Conservation (phyloP, 1,140 invertebrate genomes). For the Diorhabda elongata region DNA sequence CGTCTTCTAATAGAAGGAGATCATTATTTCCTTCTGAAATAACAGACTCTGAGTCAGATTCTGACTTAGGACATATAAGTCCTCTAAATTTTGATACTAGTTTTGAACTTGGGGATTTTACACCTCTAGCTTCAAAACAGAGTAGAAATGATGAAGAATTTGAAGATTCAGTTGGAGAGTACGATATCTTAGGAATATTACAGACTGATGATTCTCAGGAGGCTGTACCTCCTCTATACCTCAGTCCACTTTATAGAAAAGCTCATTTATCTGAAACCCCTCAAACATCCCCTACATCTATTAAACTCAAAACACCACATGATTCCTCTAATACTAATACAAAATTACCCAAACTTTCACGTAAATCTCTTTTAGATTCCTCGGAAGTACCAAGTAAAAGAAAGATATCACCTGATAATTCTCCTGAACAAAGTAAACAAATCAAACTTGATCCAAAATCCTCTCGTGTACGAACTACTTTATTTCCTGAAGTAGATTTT, state of each 20-base stretch:
- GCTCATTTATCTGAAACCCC: conserved; percentile 21
- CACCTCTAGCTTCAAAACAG: not conserved
- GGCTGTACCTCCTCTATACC: conserved; percentile 24
- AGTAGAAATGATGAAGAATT: not conserved
- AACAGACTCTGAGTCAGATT: conserved; percentile 27
- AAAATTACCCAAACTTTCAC: conserved; percentile 35
- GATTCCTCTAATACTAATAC: conserved; percentile 40
- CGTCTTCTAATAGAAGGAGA: conserved; percentile 25
- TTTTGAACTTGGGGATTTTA: conserved; percentile 18
- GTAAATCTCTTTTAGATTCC: conserved; percentile 35
- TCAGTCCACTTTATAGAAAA: conserved; percentile 19
- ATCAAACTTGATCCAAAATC: conserved; percentile 36
- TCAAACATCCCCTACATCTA: conserved; percentile 46
- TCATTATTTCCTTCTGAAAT: conserved; percentile 33
- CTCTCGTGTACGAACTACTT: conserved; percentile 41
- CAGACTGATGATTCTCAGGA: conserved; percentile 18
- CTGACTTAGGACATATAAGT: conserved; percentile 36
- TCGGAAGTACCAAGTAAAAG: conserved; percentile 23
- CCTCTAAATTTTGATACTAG: conserved; percentile 30
- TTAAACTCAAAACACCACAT: conserved; percentile 53
- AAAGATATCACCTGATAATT: conserved; percentile 21
- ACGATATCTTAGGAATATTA: conserved; percentile 26
- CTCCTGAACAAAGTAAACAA: conserved; percentile 27
- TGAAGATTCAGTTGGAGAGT: conserved; percentile 17
- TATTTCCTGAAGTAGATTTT: conserved; percentile 39